These are phyloP conservation scores for Lacanobia wlatinum DNA, from an alignment of 2,888 invertebrate genomes.

Conservation along the genomic window DNA sequence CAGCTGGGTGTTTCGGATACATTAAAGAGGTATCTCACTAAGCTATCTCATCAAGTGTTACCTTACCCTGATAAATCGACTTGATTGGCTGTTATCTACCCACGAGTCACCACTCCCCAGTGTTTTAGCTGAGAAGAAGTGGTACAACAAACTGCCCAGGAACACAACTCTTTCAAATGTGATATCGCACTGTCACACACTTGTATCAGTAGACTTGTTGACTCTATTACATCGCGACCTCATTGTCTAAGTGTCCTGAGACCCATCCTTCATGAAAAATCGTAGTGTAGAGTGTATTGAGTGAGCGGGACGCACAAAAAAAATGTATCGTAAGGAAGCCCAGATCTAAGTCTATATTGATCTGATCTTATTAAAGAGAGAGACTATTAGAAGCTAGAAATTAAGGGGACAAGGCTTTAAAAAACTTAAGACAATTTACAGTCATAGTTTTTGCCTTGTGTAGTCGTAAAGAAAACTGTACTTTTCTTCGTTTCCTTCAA, in stretches of 20 bases:
- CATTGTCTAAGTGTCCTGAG: neutral
- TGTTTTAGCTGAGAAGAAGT: neutral
- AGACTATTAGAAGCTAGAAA: neutral
- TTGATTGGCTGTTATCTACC: no score
- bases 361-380: constrained; percentile 25
- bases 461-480: neutral
- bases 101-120: neutral
- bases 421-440: neutral
- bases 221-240: neutral
- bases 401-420: neutral
- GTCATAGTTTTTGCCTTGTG: neutral
- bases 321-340: neutral
- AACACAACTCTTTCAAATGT: neutral
- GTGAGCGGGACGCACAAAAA: neutral
- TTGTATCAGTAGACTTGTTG: neutral
- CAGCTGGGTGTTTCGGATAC: neutral
- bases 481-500: neutral
- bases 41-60: neutral
- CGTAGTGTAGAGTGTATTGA: constrained; percentile 19
- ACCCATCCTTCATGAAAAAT: constrained; percentile 12
- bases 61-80: neutral
- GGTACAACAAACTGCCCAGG: neutral
- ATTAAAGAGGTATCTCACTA: neutral
- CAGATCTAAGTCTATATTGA: constrained; percentile 17
- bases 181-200: neutral